phyloP scores from a whole-genome alignment of 2,888 invertebrate genomes.

The Hemaris fuciformis region DNA sequence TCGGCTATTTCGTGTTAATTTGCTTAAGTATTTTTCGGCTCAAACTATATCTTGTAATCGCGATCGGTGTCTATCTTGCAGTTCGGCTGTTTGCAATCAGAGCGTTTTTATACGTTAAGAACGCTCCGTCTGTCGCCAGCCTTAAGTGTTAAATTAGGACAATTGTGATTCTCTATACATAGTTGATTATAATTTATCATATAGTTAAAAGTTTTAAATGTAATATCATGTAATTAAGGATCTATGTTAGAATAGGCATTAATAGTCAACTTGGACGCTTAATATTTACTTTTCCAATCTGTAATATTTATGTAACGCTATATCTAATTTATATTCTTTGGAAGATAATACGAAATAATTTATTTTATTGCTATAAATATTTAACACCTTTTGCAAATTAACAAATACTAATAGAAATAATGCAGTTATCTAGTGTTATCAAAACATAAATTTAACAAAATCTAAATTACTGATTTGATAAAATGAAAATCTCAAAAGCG shows the following conservation, averaged over 20 bases:
- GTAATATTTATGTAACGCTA: not conserved
- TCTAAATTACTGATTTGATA: too few relatives aligned
- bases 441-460: too few relatives aligned
- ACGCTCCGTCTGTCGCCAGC: not conserved
- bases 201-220: slow-evolving; percentile 67
- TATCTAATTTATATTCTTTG: not conserved
- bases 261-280: slow-evolving; percentile 28
- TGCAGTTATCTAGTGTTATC: too few relatives aligned
- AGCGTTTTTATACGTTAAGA: slow-evolving; percentile 10
- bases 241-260: slow-evolving; percentile 71
- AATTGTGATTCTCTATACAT: slow-evolving; percentile 79
- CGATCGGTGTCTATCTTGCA: slow-evolving; percentile 71
- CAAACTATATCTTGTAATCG: slow-evolving; percentile 42
- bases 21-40: slow-evolving; percentile 24
- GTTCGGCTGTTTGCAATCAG: slow-evolving; percentile 35
- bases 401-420: too few relatives aligned
- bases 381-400: too few relatives aligned
- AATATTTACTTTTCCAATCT: not conserved
- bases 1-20: not conserved
- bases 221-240: slow-evolving; percentile 70
- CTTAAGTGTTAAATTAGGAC: slow-evolving; percentile 71
- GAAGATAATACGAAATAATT: too few relatives aligned
- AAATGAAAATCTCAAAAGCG: too few relatives aligned
- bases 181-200: slow-evolving; percentile 74
- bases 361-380: too few relatives aligned